Evolutionary conservation across 1,140 invertebrate species (phyloP).

Genomic region (Popillia japonica): DNA sequence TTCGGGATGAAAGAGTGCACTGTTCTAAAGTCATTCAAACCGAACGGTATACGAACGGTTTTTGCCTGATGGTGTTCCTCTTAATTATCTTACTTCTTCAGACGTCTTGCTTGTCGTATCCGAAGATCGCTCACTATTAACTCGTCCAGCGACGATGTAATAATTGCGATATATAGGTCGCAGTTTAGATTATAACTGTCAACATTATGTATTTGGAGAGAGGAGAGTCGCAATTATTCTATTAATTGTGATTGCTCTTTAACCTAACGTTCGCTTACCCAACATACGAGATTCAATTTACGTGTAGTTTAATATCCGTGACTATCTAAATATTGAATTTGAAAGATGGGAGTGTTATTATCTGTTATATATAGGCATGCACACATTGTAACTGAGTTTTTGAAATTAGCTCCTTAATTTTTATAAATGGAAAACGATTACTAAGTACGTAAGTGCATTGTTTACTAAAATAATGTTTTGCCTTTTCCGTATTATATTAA

Average conservation of each 20-base stretch:
- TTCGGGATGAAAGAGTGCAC: not conserved
- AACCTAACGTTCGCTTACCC: not conserved
- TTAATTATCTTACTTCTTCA: conserved; percentile 23
- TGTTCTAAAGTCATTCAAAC: not conserved
- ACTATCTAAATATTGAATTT: not conserved
- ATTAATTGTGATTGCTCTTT: not conserved
- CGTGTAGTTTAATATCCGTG: not conserved
- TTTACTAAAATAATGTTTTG: no score
- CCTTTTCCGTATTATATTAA: no score
- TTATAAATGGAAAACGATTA: no score
- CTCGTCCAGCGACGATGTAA: not conserved
- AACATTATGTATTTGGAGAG: not conserved
- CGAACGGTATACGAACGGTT: conserved; percentile 10
- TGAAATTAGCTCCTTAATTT: no score
- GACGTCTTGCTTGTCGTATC: not conserved
- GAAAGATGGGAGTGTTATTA: not conserved
- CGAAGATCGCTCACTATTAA: not conserved
- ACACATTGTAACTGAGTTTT: no score
- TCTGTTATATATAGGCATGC: no score
- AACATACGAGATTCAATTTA: not conserved
- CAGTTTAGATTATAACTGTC: conserved; percentile 17
- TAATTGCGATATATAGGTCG: conserved; percentile 22
- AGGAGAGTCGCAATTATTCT: not conserved
- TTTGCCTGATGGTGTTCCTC: conserved; percentile 10
- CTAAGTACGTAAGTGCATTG: no score